Evolutionary conservation across 2,888 invertebrate species (phyloP), one percentile per base, ranked within the genome.

Genomic region (Leptogaster cylindrica): DNA sequence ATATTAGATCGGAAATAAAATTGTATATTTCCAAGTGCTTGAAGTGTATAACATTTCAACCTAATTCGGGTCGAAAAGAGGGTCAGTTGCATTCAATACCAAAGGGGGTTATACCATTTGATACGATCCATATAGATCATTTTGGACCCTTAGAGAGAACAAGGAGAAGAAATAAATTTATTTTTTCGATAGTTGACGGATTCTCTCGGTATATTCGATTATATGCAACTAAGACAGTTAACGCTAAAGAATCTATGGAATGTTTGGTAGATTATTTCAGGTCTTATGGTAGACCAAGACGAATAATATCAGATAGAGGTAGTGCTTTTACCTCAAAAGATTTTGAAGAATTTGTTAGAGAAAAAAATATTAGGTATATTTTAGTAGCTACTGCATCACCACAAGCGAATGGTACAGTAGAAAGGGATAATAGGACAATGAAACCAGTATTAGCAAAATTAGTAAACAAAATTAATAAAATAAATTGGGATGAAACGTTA

Each of bases 31-130:
- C 41, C 7, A 68, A 65, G 25, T 70, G 68, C 10, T 36, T 65
- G 27, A 68, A 67, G 12, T 70, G 65, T 31, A 51, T 70, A 36
- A 46, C 36, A n/a, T 70, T 64, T 23, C 64, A 67, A 10, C 23
- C 55, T 1, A 50, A 50, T 10, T 33, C 8, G 12, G 70, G 70
- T 0, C 66, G 51, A 41, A 7, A 16, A 5, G 74, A 74, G 65
- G 74, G 75, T 3, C 70, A 68, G 8, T 48, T 77, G 6, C 72
- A 75, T 31, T 68, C 69, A 20, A 73, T 77, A 3, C 70, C 67
- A 4, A 76, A 75, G 51, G 73, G 72, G 10, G 67, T 72, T 7
- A 18, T 70, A 23, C 76, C 74, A 6, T 76, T 76, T 63, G 23
- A 70, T 3, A 69, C 66, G 1, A 10, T 69, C 16, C 70, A 70